Evolutionary conservation across 2,888 invertebrate genomes (phyloP), one percentile per base, ranked within the genome.

Genomic region (Lasioglossum lativentre): DNA sequence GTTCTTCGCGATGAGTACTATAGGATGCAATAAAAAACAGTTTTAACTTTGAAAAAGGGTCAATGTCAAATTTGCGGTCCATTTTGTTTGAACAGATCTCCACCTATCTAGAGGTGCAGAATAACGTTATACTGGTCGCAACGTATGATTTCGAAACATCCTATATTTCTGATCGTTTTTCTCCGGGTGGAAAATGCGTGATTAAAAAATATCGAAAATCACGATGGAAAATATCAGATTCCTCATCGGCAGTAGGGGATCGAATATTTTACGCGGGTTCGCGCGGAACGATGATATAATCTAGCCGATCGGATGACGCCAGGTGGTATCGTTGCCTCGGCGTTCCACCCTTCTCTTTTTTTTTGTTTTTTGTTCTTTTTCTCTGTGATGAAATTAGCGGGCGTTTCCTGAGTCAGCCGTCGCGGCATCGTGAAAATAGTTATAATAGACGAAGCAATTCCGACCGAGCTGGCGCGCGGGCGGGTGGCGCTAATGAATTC

Each of bases 241-340:
- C 73, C 56, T 81, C 78, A n/a, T 68, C 47, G 75, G 40, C 76
- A 40, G 71, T 78, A 63, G 85, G 80, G 75, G 81, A 83, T 80
- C 82, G 86, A 85, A 83, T 87, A 88, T 88, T 90, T 86, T 78
- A 71, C 83, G 74, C 83, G 77, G 59, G 77, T 78, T 70, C 80
- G 87, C 71, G 80, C 56, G 83, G 87, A 84, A 81, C 84, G 88
- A 83, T 79, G 88, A 90, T 90, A 88, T 87, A 87, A 90, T 90
- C 84, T 86, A 66, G 56, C 72, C 84, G 84, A 87, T 90, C 71
- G 88, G 72, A 77, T 42, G 84, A 84, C 85, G 82, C 90, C 90
- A 83, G 90, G 81, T 88, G 90, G 81, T 89, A 89, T 90, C 82
- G 76, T 45, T 59, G 72, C 81, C 74, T 59, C 47, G 5, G 23